Evolutionary conservation across 2,113 vertebrate species (phyloP).

Genomic region (Brachyistius frenatus): DNA sequence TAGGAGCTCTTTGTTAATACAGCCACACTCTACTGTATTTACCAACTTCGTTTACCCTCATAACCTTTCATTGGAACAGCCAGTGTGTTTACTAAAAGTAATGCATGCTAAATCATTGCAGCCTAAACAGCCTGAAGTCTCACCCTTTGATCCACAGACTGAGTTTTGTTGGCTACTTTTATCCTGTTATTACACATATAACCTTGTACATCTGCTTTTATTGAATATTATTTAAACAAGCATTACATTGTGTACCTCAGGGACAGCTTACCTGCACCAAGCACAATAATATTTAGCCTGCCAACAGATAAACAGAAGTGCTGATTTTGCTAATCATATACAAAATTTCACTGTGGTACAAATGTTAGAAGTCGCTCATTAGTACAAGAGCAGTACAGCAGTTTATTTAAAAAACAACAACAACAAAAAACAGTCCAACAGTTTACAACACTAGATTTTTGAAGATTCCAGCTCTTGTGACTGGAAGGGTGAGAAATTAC

Average conservation of each 20-base stretch:
- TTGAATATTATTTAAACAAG: background rate
- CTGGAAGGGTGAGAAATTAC: background rate
- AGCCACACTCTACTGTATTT: background rate
- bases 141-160: background rate
- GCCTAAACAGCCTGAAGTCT: background rate
- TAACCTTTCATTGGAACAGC: slow-evolving; percentile 4
- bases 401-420: too few species aligned
- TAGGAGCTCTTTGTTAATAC: background rate
- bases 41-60: slow-evolving; percentile 17
- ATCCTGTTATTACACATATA: slow-evolving; percentile 9
- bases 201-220: slow-evolving; percentile 5
- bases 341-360: too few species aligned
- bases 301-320: background rate
- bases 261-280: background rate
- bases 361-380: too few species aligned
- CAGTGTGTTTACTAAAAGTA: slow-evolving; percentile 13
- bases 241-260: background rate
- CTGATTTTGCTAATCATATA: background rate
- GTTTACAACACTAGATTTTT: too few species aligned
- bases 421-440: too few species aligned
- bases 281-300: background rate
- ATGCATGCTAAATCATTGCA: slow-evolving; percentile 15
- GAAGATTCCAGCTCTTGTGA: background rate
- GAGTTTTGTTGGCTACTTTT: background rate
- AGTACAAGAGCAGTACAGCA: too few species aligned